Evolutionary conservation across 92 coral and sea anemone genomes (phyloP), one percentile per base, ranked within the genome.

Genomic region (Zoanthus solanderi): DNA sequence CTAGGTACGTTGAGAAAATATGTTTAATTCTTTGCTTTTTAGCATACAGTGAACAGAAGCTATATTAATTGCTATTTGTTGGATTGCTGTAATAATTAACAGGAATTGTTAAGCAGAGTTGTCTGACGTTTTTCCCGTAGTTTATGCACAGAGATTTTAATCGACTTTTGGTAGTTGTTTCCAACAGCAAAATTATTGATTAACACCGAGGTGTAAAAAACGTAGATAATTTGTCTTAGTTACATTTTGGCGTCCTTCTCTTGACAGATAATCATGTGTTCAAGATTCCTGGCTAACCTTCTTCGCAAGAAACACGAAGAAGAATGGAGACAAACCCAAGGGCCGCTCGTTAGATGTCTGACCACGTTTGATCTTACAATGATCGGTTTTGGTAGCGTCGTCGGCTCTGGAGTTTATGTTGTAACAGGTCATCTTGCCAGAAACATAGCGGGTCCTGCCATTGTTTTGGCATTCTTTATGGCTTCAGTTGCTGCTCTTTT

Each of bases 331-430:
- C 85, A 29, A 46, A 45, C 17, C 13, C 75, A 81, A 7, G 75
- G 85, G 12, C 85, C 75, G 6, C 46, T 65, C 6, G 85, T 61
- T 32, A 68, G 95, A 53, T 94, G 96, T 29, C 88, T 96, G 50
- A 79, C 82, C 17, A 87, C 94, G 4, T 45, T 92, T 29, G 98
- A 96, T 48, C 85, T 96, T 13, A 92, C 98, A 0, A 80, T 88
- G 30, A 67, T 96, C 9, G 98, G 98, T 3, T 87, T 94, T 17
- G 95, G 98, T 6, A n/a, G 90, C 10, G 90, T 92, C 1, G 94
- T 96, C 42, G 96, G 98, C 12, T 89, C 98, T 56, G 98, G 98
- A 46, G 78, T 96, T 48, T 95, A 96, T 53, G 97, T 95, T 30
- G 61, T 95, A 11, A 92, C 94, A 6, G 98, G 98, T 0, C 90